phyloP scores from a whole-genome alignment of 2,888 invertebrate species.

The Patella ulyssiponensis region DNA sequence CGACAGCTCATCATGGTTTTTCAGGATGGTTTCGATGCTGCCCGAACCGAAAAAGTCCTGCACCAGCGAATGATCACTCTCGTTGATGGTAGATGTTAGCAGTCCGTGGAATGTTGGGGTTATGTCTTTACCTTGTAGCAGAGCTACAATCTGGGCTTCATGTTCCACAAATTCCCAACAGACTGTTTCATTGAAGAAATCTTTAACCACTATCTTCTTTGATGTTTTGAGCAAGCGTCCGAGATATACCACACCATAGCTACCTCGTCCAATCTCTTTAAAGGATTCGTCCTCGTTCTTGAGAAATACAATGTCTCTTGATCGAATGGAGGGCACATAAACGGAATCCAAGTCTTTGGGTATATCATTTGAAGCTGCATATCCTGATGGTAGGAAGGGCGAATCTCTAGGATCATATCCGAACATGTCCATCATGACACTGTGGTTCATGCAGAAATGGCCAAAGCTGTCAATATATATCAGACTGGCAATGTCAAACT shows the following conservation, averaged over 20 bases:
- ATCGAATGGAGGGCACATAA: slow-evolving; percentile 31
- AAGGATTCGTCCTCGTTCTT: slow-evolving; percentile 33
- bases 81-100: slow-evolving; percentile 13
- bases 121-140: slow-evolving; percentile 36
- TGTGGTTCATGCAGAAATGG: background rate
- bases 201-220: background rate
- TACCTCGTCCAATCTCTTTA: slow-evolving; percentile 38
- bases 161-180: slow-evolving; percentile 39
- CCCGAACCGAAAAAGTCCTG: slow-evolving; percentile 40
- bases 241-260: slow-evolving; percentile 37
- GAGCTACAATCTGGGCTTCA: slow-evolving; percentile 37
- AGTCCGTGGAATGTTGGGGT: slow-evolving; percentile 39
- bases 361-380: background rate
- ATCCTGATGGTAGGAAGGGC: background rate
- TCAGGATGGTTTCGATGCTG: background rate
- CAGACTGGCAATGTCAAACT: background rate
- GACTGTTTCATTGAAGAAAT: slow-evolving; percentile 22
- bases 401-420: background rate
- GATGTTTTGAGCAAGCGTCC: slow-evolving; percentile 3
- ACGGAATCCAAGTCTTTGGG: slow-evolving; percentile 26
- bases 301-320: slow-evolving; percentile 29
- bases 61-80: slow-evolving; percentile 35
- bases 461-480: background rate
- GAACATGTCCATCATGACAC: background rate
- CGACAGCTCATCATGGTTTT: background rate